phyloP scores from a whole-genome alignment of 2,888 invertebrate genomes.

The Synanthedon vespiformis region DNA sequence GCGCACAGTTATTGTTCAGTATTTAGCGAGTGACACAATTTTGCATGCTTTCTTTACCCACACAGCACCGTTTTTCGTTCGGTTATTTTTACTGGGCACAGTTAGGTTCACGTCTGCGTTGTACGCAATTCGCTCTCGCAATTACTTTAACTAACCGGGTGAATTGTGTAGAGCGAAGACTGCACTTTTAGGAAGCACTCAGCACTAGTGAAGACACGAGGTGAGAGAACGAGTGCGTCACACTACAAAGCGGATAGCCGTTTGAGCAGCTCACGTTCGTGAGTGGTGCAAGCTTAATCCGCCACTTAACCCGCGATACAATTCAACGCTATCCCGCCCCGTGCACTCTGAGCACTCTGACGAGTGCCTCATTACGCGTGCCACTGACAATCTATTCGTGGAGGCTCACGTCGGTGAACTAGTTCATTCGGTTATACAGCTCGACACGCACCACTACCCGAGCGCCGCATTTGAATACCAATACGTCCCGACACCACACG shows the following conservation, averaged over 20 bases:
- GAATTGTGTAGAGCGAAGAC: conserved; percentile 38
- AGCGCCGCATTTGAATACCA: conserved; percentile 80
- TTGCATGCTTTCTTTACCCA: conserved; percentile 68
- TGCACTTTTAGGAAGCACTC: conserved; percentile 66
- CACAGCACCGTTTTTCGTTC: conserved; percentile 68
- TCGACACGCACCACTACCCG: conserved; percentile 58
- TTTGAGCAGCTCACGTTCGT: conserved; percentile 10
- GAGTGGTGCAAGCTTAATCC: not conserved
- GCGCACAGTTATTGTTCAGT: conserved; percentile 68
- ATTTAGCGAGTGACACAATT: conserved; percentile 70
- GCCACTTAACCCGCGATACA: not conserved
- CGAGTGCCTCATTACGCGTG: not conserved
- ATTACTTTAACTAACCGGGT: conserved; percentile 3
- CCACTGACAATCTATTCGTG: not conserved
- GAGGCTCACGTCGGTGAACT: not conserved
- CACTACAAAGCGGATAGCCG: conserved; percentile 21
- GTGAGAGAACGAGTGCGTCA: conserved; percentile 68
- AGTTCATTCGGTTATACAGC: conserved; percentile 22
- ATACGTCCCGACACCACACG: conserved; percentile 71
- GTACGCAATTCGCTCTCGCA: conserved; percentile 24
- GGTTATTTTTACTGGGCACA: conserved; percentile 65
- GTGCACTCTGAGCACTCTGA: not conserved
- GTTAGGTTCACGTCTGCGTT: conserved; percentile 50
- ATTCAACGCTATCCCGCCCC: not conserved
- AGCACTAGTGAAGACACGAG: conserved; percentile 67